phyloP scores from a whole-genome alignment of 2,888 invertebrate genomes.

The Lepidonotus clava region DNA sequence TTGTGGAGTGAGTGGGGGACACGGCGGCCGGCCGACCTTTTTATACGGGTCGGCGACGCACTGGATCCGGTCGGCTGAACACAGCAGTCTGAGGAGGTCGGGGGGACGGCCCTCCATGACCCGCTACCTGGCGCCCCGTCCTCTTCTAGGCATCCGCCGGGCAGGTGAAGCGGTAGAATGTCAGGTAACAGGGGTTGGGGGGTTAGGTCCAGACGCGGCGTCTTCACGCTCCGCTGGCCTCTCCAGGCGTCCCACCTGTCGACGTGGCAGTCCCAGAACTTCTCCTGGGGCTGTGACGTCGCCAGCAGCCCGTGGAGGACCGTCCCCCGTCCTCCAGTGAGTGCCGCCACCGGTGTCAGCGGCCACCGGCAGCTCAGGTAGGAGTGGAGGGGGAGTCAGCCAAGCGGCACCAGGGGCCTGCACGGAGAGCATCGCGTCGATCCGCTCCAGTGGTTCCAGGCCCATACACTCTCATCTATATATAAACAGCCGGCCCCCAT shows the following conservation, averaged over 20 bases:
- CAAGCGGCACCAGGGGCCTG: background rate
- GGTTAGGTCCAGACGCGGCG: too few relatives aligned
- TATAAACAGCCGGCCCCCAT: conserved; percentile 33
- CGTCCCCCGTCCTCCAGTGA: too few relatives aligned
- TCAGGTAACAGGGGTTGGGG: background rate
- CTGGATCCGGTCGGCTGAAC: too few relatives aligned
- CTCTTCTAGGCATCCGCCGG: background rate
- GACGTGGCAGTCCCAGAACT: too few relatives aligned
- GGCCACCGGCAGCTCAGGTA: background rate
- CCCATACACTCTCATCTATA: conserved; percentile 42
- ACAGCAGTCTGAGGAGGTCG: background rate
- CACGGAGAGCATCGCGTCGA: conserved; percentile 9
- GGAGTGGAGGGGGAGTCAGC: background rate
- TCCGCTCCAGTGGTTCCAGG: conserved; percentile 18
- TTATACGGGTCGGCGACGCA: too few relatives aligned
- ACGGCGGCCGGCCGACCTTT: too few relatives aligned
- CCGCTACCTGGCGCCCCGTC: background rate
- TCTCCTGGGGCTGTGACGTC: too few relatives aligned
- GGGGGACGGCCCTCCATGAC: background rate
- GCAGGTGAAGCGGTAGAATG: background rate
- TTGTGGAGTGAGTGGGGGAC: too few relatives aligned
- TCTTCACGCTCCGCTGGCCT: too few relatives aligned
- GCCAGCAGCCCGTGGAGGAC: too few relatives aligned
- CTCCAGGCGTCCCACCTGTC: too few relatives aligned
- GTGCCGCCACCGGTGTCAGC: too few relatives aligned